phyloP scores from a whole-genome alignment of 2,888 invertebrate species.

The Ganaspis brasiliensis region DNA sequence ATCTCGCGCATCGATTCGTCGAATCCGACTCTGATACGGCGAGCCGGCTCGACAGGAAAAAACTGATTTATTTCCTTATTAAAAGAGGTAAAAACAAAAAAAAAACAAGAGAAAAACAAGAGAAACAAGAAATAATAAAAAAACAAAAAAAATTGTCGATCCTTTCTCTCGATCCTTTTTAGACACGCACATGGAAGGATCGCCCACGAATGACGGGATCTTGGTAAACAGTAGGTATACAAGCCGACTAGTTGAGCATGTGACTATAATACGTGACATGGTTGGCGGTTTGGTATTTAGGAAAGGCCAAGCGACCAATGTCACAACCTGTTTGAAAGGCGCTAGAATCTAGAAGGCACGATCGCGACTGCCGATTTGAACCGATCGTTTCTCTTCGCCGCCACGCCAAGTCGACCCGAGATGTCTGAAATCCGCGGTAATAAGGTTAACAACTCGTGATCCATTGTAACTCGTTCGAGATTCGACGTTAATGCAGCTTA shows the following conservation, averaged over 20 bases:
- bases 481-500: constrained; percentile 29
- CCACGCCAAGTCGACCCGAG: constrained; percentile 21
- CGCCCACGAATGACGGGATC: constrained; percentile 63
- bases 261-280: constrained; percentile 72
- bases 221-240: constrained; percentile 64
- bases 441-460: constrained; percentile 52
- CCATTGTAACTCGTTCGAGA: constrained; percentile 11
- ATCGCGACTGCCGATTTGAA: constrained; percentile 53
- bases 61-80: constrained; percentile 17
- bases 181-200: constrained; percentile 31
- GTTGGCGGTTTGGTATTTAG: constrained; percentile 80
- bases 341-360: constrained; percentile 72
- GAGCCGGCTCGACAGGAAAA: background rate
- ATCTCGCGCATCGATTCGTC: constrained; percentile 14
- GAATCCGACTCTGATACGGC: background rate
- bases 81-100: background rate
- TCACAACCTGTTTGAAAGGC: constrained; percentile 80
- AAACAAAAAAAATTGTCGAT: too few species aligned
- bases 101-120: background rate
- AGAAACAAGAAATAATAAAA: background rate
- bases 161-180: background rate
- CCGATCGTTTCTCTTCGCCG: constrained; percentile 58
- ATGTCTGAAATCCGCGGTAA: constrained; percentile 50
- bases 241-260: constrained; percentile 64
- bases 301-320: constrained; percentile 80